A percentile compares a stretch with the other conserved stretches of the same genome.
phyloP scores from a whole-genome alignment of 2,113 vertebrate species.

The Gallinago jamesoni region DNA sequence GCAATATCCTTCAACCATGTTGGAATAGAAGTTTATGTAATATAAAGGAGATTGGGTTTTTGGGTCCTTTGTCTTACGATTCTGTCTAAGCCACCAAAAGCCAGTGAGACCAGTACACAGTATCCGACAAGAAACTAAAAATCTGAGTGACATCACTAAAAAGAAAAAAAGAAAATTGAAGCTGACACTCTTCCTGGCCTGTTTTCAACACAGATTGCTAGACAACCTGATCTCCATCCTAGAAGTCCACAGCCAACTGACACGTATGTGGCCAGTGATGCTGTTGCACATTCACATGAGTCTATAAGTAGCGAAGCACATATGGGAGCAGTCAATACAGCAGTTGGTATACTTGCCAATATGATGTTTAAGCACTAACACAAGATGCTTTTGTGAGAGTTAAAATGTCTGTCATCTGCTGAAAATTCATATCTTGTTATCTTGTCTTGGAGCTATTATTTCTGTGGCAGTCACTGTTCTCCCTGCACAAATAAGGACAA shows the following conservation, averaged over 20 bases:
- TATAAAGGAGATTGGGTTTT: background rate
- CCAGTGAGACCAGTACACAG: background rate
- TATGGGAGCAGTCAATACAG: background rate
- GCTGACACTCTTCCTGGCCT: background rate
- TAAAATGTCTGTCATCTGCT: background rate
- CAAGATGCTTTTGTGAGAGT: background rate
- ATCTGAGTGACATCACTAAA: background rate
- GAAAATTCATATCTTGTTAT: background rate
- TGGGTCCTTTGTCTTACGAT: background rate
- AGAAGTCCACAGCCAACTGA: background rate
- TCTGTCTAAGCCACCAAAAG: background rate
- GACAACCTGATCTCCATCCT: background rate
- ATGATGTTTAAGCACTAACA: background rate
- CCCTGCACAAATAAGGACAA: background rate
- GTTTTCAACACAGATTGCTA: background rate
- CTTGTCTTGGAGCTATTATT: background rate
- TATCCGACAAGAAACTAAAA: background rate
- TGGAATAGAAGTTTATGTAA: background rate
- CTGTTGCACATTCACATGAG: accelerated
- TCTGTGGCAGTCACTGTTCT: background rate
- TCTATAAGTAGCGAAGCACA: background rate
- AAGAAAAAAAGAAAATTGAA: background rate
- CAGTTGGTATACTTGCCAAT: background rate
- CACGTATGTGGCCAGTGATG: background rate
- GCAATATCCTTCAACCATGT: background rate